Conservation (phyloP, 2,797 vertebrate genomes). For the Acrocephalus scirpaceus region DNA sequence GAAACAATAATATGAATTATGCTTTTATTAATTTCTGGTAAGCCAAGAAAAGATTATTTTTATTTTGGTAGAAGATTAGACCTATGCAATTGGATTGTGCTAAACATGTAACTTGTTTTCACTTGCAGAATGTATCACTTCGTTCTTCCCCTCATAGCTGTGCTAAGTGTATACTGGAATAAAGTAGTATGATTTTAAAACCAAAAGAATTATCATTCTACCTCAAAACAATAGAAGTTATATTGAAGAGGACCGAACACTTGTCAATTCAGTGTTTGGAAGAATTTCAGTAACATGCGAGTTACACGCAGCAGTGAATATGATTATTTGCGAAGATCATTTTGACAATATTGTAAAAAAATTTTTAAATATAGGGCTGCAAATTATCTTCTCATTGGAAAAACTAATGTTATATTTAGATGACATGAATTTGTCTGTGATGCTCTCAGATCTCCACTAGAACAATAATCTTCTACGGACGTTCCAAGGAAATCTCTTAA, state of each 20-base stretch:
- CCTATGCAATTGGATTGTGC: background rate
- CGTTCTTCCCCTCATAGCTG: background rate
- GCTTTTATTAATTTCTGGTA: background rate
- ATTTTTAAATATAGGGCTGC: background rate
- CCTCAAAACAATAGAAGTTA: background rate
- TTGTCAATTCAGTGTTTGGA: background rate
- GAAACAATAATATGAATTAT: background rate
- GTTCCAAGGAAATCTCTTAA: conserved; percentile 33
- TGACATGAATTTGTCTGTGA: background rate
- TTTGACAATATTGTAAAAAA: background rate
- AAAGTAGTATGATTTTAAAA: background rate
- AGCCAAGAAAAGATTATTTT: background rate
- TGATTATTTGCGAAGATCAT: background rate
- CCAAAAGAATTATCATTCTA: background rate
- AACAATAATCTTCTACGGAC: background rate
- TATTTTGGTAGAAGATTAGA: background rate
- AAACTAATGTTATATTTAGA: background rate
- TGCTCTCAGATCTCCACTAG: background rate
- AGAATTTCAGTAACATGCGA: background rate
- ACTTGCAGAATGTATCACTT: background rate
- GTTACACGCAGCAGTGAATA: background rate
- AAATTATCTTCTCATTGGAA: background rate
- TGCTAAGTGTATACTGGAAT: background rate
- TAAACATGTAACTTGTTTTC: background rate
- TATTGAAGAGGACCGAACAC: background rate